phyloP scores from a whole-genome alignment of 2,113 vertebrate species.

The Beaufortia kweichowensis region DNA sequence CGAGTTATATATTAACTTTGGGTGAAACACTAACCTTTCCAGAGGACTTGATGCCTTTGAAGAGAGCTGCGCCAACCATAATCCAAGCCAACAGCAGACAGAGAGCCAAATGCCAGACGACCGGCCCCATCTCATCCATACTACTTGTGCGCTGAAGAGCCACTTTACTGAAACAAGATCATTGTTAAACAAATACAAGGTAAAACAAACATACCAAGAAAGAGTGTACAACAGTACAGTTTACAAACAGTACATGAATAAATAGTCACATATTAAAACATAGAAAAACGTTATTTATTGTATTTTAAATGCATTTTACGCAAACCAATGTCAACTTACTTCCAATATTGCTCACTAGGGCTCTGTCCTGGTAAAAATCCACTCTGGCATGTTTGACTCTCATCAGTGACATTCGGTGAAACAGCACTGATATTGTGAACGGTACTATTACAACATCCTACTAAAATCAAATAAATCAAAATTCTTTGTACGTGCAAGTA shows the following conservation, averaged over 20 bases:
- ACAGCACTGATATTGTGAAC: background rate
- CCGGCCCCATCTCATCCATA: conserved; percentile 81
- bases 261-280: too few species aligned
- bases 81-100: conserved; percentile 88
- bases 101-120: conserved; percentile 94
- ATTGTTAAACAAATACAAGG: background rate
- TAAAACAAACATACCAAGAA: background rate
- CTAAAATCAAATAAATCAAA: background rate
- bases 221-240: too few species aligned
- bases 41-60: conserved; percentile 94
- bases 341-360: conserved; percentile 91
- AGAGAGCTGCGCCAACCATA: conserved; percentile 78
- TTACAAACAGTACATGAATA: too few species aligned
- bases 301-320: too few species aligned
- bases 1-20: background rate
- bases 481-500: too few species aligned
- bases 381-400: conserved; percentile 61
- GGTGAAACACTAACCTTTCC: conserved; percentile 83
- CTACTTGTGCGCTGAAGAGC: conserved; percentile 81
- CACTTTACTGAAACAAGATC: conserved; percentile 73
- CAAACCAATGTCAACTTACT: conserved; percentile 79
- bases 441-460: background rate
- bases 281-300: too few species aligned
- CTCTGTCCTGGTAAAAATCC: conserved; percentile 68
- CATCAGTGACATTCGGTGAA: conserved; percentile 71